Conservation (phyloP, 1,140 invertebrate species). For the Agrilus planipennis region DNA sequence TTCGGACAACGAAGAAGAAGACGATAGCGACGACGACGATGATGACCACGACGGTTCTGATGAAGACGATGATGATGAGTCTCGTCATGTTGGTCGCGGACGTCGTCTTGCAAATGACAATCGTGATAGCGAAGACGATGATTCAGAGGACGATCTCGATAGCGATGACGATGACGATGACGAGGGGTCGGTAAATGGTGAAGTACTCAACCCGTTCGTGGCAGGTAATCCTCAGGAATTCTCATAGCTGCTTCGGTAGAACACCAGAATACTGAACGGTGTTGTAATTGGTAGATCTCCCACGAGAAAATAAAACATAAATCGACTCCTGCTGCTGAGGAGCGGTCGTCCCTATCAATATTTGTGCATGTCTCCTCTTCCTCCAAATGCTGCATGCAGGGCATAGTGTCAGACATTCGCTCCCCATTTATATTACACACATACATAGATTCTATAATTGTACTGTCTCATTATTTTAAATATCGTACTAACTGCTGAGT, state of each 20-base stretch:
- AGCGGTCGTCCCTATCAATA: constrained; percentile 24
- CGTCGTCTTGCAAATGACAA: constrained; percentile 34
- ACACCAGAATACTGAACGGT: no score
- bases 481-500: constrained; percentile 3
- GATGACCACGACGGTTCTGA: constrained; percentile 41
- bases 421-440: constrained; percentile 11
- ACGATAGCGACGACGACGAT: constrained; percentile 39
- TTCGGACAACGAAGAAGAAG: constrained; percentile 37
- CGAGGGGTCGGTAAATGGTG: constrained; percentile 6
- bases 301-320: no score
- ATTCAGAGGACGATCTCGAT: constrained; percentile 41
- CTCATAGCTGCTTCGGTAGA: no score
- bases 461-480: constrained; percentile 6
- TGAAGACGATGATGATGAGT: constrained; percentile 30
- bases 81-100: constrained; percentile 30
- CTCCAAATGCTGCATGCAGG: constrained; percentile 31
- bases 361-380: constrained; percentile 22
- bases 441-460: no score
- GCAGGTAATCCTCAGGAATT: constrained; percentile 1
- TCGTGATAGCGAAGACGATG: constrained; percentile 37
- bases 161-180: constrained; percentile 37
- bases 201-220: background rate
- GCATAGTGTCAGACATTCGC: constrained; percentile 36
- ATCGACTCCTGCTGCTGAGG: constrained; percentile 17
- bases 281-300: no score